A percentile compares a stretch with the other conserved stretches of the same genome.
Conservation (phyloP, 2,797 vertebrate species). For the Oceanodroma leucorhoa region DNA sequence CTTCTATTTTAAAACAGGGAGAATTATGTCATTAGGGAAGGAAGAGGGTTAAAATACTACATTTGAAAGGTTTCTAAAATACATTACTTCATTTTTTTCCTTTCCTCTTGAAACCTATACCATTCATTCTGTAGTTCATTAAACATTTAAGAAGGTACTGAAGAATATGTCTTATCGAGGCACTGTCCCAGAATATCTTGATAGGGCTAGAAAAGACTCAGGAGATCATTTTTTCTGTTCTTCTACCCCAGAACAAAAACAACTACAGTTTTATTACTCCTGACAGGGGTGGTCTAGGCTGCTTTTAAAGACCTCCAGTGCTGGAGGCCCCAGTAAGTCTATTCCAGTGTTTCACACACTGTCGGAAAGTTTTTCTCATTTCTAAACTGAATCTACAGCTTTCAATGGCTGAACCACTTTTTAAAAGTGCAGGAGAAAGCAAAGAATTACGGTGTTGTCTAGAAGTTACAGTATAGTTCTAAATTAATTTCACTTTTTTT, state of each 20-base stretch:
- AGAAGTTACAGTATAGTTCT: background rate
- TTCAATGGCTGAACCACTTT: background rate
- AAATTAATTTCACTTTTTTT: rapidly evolving
- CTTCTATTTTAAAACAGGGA: background rate
- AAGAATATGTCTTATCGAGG: background rate
- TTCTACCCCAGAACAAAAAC: background rate
- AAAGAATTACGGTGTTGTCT: background rate
- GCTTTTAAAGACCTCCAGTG: background rate
- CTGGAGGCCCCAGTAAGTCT: background rate
- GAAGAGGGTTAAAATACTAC: background rate
- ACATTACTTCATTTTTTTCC: background rate
- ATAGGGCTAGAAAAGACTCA: background rate
- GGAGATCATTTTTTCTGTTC: background rate
- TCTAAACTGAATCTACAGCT: background rate
- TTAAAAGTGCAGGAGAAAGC: background rate
- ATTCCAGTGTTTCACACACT: background rate
- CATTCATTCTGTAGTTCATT: background rate
- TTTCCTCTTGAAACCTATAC: background rate
- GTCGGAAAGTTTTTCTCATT: background rate
- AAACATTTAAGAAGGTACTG: background rate
- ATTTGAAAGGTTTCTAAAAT: background rate
- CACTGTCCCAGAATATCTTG: background rate
- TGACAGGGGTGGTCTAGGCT: background rate
- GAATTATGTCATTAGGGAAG: background rate
- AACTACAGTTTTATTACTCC: background rate